These are phyloP conservation scores for Thunnus albacares DNA, from an alignment of 2,797 vertebrate genomes.

Conservation along the genomic window DNA sequence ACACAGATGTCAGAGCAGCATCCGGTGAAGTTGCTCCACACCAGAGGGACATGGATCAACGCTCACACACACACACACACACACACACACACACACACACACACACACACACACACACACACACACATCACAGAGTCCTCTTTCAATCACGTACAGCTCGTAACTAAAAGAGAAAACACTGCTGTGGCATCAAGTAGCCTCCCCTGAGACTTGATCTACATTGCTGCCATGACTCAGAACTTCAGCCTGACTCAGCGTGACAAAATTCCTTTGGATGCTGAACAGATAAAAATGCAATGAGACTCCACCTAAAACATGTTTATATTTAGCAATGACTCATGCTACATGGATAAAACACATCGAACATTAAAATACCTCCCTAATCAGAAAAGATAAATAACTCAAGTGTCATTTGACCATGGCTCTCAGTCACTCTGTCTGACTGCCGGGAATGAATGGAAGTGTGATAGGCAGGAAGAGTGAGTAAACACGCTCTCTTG, in stretches of 20 bases:
- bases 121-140: not conserved
- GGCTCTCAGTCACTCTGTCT: constrained; percentile 11
- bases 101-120: constrained; percentile 1
- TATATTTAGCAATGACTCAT: constrained; percentile 72
- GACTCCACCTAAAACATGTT: constrained; percentile 62
- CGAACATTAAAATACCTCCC: constrained; percentile 65
- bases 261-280: constrained; percentile 44
- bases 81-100: not conserved
- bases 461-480: constrained; percentile 48
- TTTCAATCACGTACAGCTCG: constrained; percentile 4
- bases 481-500: constrained; percentile 45
- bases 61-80: not conserved
- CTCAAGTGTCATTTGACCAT: constrained; percentile 45
- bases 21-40: constrained; percentile 42
- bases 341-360: constrained; percentile 22
- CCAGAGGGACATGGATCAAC: not conserved
- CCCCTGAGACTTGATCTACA: not conserved
- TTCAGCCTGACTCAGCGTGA: constrained; percentile 59
- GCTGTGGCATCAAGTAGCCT: not conserved
- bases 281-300: constrained; percentile 49
- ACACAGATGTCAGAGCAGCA: constrained; percentile 56
- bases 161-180: not conserved
- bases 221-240: constrained; percentile 50
- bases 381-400: constrained; percentile 67
- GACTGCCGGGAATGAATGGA: constrained; percentile 50